These are phyloP conservation scores for Dryocosmus kuriphilus DNA, from an alignment of 2,888 invertebrate species.

Conservation along the genomic window DNA sequence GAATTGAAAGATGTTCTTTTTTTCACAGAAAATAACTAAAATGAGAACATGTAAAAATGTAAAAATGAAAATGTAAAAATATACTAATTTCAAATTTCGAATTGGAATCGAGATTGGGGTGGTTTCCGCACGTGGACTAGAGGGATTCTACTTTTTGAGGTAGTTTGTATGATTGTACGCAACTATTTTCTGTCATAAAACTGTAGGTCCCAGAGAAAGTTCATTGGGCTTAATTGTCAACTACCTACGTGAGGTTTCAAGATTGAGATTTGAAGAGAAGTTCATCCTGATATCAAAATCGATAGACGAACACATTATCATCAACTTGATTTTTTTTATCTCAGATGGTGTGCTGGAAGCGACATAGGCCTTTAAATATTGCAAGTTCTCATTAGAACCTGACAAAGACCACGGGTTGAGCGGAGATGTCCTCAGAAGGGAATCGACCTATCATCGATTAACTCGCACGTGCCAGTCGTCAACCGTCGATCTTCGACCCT, in stretches of 20 bases:
- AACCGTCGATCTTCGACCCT: slow-evolving; percentile 55
- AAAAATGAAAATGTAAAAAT: too few relatives aligned
- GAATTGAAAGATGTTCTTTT: too few relatives aligned
- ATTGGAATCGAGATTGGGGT: too few relatives aligned
- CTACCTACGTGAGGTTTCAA: background rate
- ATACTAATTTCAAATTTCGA: too few relatives aligned
- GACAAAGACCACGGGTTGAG: slow-evolving; percentile 52
- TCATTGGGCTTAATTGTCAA: too few relatives aligned
- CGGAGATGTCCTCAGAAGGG: slow-evolving; percentile 55
- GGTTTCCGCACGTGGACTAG: too few relatives aligned
- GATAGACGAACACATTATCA: background rate
- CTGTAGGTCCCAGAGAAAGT: too few relatives aligned
- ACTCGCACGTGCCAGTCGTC: slow-evolving; percentile 64
- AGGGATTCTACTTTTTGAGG: too few relatives aligned
- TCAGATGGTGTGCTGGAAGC: slow-evolving; percentile 50
- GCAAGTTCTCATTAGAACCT: slow-evolving; percentile 68
- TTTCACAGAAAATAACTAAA: too few relatives aligned
- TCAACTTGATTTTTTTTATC: background rate
- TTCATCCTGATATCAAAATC: background rate
- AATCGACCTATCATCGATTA: slow-evolving; percentile 60
- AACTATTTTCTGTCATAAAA: too few relatives aligned
- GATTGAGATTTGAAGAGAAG: background rate
- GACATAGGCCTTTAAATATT: slow-evolving; percentile 65
- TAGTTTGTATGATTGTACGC: too few relatives aligned
- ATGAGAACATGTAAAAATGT: too few relatives aligned